Evolutionary conservation across 1,140 invertebrate genomes (phyloP).

Genomic region (Nephila pilipes): DNA sequence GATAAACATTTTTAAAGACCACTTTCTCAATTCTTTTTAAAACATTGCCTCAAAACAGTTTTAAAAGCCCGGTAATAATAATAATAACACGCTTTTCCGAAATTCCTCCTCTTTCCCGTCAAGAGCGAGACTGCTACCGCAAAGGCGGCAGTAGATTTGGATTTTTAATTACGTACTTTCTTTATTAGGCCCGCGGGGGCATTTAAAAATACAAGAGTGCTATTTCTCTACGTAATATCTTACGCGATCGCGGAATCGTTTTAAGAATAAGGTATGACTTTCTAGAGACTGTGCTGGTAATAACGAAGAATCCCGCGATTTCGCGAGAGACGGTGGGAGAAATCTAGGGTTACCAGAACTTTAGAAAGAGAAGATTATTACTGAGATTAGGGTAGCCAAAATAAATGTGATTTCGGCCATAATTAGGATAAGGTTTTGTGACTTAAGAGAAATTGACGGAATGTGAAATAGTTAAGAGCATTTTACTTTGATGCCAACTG

Average conservation of each 20-base stretch:
- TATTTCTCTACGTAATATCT: constrained; percentile 29
- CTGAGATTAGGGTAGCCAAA: neutral
- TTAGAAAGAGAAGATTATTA: neutral
- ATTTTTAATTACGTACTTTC: constrained; percentile 60
- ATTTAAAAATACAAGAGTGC: constrained; percentile 55
- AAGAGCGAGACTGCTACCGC: neutral
- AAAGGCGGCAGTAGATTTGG: constrained; percentile 16
- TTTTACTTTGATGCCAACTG: no score
- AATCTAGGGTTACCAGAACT: neutral
- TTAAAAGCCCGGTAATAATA: neutral
- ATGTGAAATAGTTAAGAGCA: neutral
- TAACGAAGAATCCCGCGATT: constrained; percentile 7
- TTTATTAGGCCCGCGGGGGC: constrained; percentile 45
- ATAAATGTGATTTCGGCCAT: neutral
- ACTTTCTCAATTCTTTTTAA: neutral
- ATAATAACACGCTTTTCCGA: neutral
- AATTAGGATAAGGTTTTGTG: neutral
- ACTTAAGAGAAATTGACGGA: neutral
- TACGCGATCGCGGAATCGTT: constrained; percentile 12
- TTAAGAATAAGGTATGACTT: constrained; percentile 52
- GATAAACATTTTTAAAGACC: neutral
- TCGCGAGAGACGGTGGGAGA: neutral
- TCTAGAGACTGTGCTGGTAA: constrained; percentile 4
- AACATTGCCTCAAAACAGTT: neutral
- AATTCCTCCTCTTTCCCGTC: neutral